Base-by-base conservation (phyloP, 2,888 invertebrate genomes). In the Mimumesa dahlbomi region DNA sequence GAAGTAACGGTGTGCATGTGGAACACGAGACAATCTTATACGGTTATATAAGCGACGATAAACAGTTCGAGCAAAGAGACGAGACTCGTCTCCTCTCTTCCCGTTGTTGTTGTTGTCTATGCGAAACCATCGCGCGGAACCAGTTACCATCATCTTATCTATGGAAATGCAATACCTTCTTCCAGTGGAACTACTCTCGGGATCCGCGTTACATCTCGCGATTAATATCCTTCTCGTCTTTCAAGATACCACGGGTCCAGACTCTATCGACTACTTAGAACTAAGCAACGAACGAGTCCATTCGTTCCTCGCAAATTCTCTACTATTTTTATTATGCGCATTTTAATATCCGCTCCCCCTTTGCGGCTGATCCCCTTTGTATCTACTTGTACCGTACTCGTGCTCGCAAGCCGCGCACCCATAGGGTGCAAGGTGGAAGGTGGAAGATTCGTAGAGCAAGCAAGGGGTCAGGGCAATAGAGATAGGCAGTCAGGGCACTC, bases 1-100 rank as follows among this genome's bases (percentile, higher is more conserved):
- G 62, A 58, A 49, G 54, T 40, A 40, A 42, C 48, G 54, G 16
- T 45, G 56, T 54, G 53, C 61, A 61, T 59, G 54, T 58, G 74
- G 54, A 67, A 63, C 70, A 75, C 53, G 73, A 70, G 66, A 76
- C 73, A 70, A 75, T 80, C 79, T 82, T 74, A 76, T 66, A 50
- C 75, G 67, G 57, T 79, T 76, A 74, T 68, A 63, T 73, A 77
- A 81, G 75, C 71, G 49, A 67, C 79, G 80, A 82, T 77, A 82
- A 82, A 80, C 79, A 61, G 70, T 75, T 75, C 50, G 58, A 72
- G 67, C 45, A n/a, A 49, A 43, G 29, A 40, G 43, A 38, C 14
- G 43, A 16, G 42, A 43, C 57, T 57, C 19, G 29, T 34, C 29
- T 50, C 45, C 53, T 52, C 43, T 42, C 36, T 40, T 50, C 53